Evolutionary conservation across 1,140 invertebrate genomes (phyloP), one percentile per base, ranked within the genome.

Genomic region (Drosophila fuyamai): DNA sequence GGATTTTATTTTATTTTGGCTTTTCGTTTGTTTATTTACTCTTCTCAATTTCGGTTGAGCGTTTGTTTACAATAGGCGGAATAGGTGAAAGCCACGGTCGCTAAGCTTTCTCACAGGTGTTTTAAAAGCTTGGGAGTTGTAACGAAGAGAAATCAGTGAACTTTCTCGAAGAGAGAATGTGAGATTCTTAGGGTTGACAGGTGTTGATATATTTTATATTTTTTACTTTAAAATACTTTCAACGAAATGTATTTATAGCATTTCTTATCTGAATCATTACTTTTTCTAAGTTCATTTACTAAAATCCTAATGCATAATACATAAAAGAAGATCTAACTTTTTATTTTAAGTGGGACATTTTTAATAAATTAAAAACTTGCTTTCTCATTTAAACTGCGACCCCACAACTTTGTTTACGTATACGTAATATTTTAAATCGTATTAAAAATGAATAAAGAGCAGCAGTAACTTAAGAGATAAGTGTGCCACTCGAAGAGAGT

Each of bases 41-140:
- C 35, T 46, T 72, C 62, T 54, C 46, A 18, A 51, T 66, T 85
- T 47, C 29, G 38, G 43, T 38, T 48, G 40, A 48, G 40, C 55
- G 48, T 76, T 68, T 89, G 80, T 76, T 88, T 88, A 81, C 65
- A 53, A 61, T 77, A 68, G 48, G 48, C 55, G 50, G 44, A 18
- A 36, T 14, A 46, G 36, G 65, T 53, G 47, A 57, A 72, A 62
- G 76, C 71, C 70, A 61, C 54, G 38, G 29, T 36, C 13, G 47
- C 38, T n/a, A 35, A 81, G 71, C 71, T 88, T 88, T 83, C 50
- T 43, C 54, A 67, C 72, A 85, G 83, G 85, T 74, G 82, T 86
- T 71, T 86, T 27, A 40, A 53, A 70, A 76, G 56, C 75, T 76
- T 44, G 23, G 43, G 36, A 72, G 76, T 88, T 83, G 55, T 58